Evolutionary conservation across 2,888 invertebrate genomes (phyloP).

Genomic region (Hemicrepidius hirtus): DNA sequence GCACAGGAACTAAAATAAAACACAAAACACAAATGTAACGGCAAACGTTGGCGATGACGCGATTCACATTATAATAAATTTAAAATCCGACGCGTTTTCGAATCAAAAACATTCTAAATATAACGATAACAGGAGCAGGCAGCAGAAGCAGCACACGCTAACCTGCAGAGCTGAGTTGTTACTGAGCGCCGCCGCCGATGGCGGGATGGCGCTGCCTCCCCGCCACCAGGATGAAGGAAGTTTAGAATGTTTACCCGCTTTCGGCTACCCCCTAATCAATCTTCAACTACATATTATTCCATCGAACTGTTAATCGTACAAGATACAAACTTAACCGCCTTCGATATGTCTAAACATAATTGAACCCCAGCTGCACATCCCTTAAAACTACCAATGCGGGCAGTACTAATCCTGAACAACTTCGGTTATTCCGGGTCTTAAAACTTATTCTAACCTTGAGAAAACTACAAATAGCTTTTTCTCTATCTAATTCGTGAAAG

Average conservation of each 20-base stretch:
- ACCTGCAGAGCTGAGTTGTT: slow-evolving; percentile 65
- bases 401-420: no score
- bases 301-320: not conserved
- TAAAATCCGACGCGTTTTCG: slow-evolving; percentile 49
- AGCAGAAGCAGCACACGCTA: slow-evolving; percentile 60
- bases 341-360: not conserved
- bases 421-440: no score
- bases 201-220: slow-evolving; percentile 68
- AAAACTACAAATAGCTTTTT: no score
- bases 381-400: no score
- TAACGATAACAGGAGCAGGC: slow-evolving; percentile 54
- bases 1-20: slow-evolving; percentile 52
- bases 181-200: slow-evolving; percentile 64
- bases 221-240: slow-evolving; percentile 73
- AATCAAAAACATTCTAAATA: slow-evolving; percentile 56
- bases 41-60: slow-evolving; percentile 48
- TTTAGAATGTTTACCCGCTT: slow-evolving; percentile 72
- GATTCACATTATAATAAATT: slow-evolving; percentile 57
- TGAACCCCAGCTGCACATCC: no score
- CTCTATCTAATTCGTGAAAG: no score
- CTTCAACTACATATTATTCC: slow-evolving; percentile 29
- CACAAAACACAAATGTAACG: slow-evolving; percentile 54
- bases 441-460: no score
- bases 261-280: slow-evolving; percentile 43
- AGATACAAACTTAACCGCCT: not conserved